Percentiles rank a stretch among this genome's conserved stretches.
These are phyloP conservation scores for Strigamia transsilvanica DNA, from an alignment of 2,888 invertebrate species.

Conservation along the genomic window DNA sequence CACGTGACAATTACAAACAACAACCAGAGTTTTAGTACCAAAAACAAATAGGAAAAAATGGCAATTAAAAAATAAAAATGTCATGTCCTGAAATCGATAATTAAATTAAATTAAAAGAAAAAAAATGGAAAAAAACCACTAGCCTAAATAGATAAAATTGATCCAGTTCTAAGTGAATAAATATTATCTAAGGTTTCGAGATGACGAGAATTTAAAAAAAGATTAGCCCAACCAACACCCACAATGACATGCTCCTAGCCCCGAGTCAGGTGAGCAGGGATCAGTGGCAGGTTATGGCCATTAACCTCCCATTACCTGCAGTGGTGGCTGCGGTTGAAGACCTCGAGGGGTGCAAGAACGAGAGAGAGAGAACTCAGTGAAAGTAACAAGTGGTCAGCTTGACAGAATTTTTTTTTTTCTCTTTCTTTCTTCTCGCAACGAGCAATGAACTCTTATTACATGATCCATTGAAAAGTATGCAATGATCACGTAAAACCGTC, in stretches of 20 bases:
- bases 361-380: constrained; percentile 50
- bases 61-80: not conserved
- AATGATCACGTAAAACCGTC: not conserved
- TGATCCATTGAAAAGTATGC: not conserved
- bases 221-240: constrained; percentile 36
- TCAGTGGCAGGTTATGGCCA: constrained; percentile 52
- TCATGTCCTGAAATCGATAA: not conserved
- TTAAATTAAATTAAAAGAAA: no score
- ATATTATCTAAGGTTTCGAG: not conserved
- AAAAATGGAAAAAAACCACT: not conserved
- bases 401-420: constrained; percentile 48
- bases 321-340: constrained; percentile 52
- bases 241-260: constrained; percentile 47
- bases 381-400: constrained; percentile 52
- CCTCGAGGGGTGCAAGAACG: constrained; percentile 52
- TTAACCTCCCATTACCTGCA: constrained; percentile 53
- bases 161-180: not conserved
- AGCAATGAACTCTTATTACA: constrained; percentile 24
- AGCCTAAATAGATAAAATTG: constrained; percentile 37
- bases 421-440: not conserved
- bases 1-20: constrained; percentile 28
- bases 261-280: constrained; percentile 48
- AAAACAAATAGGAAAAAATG: not conserved
- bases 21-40: not conserved
- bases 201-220: constrained; percentile 8